Base-by-base conservation (phyloP, 2,113 vertebrate genomes). In the Hirundichthys speculiger region DNA sequence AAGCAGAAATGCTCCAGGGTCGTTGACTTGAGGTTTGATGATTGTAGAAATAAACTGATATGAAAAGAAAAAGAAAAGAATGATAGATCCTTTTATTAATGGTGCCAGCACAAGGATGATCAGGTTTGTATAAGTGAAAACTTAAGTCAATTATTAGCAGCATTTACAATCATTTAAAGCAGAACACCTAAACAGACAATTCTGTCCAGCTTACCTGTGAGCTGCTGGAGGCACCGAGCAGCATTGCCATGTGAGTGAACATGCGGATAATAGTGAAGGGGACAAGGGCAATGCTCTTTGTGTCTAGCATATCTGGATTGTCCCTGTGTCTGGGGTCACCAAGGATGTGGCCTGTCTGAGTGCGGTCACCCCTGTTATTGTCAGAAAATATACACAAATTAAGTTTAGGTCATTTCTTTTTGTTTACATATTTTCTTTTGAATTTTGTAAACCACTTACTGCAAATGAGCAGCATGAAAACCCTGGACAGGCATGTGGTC, bases 231-330 rank as follows among this genome's bases (percentile, higher is more conserved):
- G 93, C 86, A 67, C 96, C 96, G 47, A 94, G 56, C 20, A 98
- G 60, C 95, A 99, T 91, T 0, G 96, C 64, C 82, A 96, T 41
- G 73, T 99, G 97, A 0, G 95, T 96, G 68, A 99, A 79, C 69
- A 95, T 56, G 19, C 96, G 94, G 9, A 94, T 50, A 20, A 96
- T 69, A 16, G 88, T 42, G 20, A 96, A 95, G 58, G 77, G 91
- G 39, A 79, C 84, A 0, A 92, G 93, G 7, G 95, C 77, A 72
- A 95, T 60, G 51, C 60, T 65, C 58, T 96, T 91, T 18, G 97
- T 96, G 39, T 94, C 92, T 39, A 80, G 47, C 60, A 90, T 90
- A 15, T 57, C 79, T 0, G 81, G 39, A 1, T 83, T 89, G 79
- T 48, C 91, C 8, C 92, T 90, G 4, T 83, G 79, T 0, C 21